These are phyloP conservation scores for Panurus biarmicus DNA, from an alignment of 2,113 vertebrate species.

Conservation along the genomic window DNA sequence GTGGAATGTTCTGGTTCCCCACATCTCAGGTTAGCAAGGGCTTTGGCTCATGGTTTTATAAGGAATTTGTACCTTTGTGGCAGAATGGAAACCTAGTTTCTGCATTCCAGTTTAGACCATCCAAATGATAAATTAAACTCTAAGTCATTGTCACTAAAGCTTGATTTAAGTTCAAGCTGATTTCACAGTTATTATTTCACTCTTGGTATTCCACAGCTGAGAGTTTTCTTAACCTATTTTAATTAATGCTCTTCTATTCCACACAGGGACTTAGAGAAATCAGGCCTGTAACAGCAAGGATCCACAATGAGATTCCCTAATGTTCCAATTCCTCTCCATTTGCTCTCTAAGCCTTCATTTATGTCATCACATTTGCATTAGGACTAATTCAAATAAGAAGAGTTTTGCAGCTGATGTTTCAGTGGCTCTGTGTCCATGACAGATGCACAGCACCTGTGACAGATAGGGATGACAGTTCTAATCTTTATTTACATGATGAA, in stretches of 20 bases:
- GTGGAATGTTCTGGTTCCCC: background rate
- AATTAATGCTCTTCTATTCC: background rate
- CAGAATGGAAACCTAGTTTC: background rate
- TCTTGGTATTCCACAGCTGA: background rate
- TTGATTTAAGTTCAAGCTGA: background rate
- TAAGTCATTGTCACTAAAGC: background rate
- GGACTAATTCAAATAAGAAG: background rate
- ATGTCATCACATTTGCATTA: background rate
- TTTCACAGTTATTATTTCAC: background rate
- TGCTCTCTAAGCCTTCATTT: background rate
- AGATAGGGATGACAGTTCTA: background rate
- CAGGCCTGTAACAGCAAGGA: background rate
- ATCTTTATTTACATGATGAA: background rate
- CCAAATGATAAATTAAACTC: background rate
- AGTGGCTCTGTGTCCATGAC: background rate
- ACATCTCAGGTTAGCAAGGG: background rate
- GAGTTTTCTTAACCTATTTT: background rate
- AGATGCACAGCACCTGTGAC: background rate
- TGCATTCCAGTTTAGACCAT: background rate
- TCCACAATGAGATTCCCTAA: background rate
- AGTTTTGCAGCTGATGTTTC: background rate
- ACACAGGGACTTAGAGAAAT: background rate
- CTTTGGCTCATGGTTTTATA: background rate
- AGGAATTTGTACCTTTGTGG: background rate
- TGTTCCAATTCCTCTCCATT: background rate